Evolutionary conservation across 2,888 invertebrate genomes (phyloP).

Genomic region (Alloplasta piceator): DNA sequence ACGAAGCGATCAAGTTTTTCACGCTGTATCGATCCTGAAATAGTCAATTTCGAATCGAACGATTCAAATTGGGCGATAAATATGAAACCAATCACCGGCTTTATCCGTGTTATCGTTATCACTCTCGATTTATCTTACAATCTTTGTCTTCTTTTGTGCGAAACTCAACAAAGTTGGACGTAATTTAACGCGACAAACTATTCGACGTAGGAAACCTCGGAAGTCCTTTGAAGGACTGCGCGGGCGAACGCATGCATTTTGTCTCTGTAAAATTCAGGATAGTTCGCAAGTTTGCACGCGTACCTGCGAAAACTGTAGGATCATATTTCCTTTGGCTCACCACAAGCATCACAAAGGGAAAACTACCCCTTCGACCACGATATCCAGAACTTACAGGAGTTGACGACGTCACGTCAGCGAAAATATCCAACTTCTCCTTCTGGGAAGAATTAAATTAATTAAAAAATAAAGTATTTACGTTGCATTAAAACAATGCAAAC

Average conservation of each 20-base stretch:
- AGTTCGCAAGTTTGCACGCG: constrained; percentile 19
- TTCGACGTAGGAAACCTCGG: constrained; percentile 23
- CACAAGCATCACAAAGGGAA: constrained; percentile 27
- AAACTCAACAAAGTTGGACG: not conserved
- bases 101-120: too few species aligned
- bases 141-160: too few species aligned
- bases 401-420: not conserved
- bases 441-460: too few species aligned
- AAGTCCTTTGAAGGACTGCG: constrained; percentile 21
- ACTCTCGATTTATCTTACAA: too few species aligned
- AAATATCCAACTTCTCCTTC: not conserved
- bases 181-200: constrained; percentile 45
- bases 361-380: not conserved
- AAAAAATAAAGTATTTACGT: too few species aligned
- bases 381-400: not conserved
- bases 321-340: constrained; percentile 26
- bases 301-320: constrained; percentile 1
- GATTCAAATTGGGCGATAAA: too few species aligned
- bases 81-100: too few species aligned
- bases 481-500: too few species aligned
- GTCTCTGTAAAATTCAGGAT: constrained; percentile 36
- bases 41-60: too few species aligned
- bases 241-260: not conserved
- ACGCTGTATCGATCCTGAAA: too few species aligned
- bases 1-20: too few species aligned